phyloP scores from a whole-genome alignment of 2,113 vertebrate species.

The Lepisosteus osseus region DNA sequence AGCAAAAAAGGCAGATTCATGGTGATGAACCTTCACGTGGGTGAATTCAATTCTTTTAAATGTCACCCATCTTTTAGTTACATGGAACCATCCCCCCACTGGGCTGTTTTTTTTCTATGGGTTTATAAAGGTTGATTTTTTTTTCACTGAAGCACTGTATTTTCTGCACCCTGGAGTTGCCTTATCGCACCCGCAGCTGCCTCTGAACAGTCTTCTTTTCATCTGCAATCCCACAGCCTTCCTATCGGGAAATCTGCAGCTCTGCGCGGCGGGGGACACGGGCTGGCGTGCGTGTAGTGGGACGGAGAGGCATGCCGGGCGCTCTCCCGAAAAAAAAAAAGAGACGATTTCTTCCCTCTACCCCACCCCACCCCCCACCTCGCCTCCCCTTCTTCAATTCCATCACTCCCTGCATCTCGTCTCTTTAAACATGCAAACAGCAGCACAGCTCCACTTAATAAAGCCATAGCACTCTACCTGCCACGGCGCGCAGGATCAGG shows the following conservation, averaged over 20 bases:
- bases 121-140: neutral
- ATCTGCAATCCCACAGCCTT: slow-evolving; percentile 31
- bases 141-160: slow-evolving; percentile 16
- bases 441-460: neutral
- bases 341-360: neutral
- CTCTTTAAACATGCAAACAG: neutral
- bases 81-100: neutral
- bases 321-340: slow-evolving; percentile 14
- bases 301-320: slow-evolving; percentile 19
- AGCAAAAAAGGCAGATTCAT: too few species aligned
- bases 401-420: neutral
- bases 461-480: neutral
- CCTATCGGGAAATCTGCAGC: slow-evolving; percentile 37
- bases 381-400: neutral
- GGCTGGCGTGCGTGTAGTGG: slow-evolving; percentile 3
- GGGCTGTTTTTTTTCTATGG: slow-evolving; percentile 10
- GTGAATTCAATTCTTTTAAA: slow-evolving; percentile 25
- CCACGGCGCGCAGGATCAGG: too few species aligned
- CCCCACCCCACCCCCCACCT: neutral
- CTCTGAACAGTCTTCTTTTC: slow-evolving; percentile 35
- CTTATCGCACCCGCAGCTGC: slow-evolving; percentile 17
- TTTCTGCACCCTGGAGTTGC: slow-evolving; percentile 12
- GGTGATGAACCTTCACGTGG: neutral
- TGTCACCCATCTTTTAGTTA: slow-evolving; percentile 5
- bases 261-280: slow-evolving; percentile 39